Evolutionary conservation across 2,888 invertebrate species (phyloP), one percentile per base, ranked within the genome.

Genomic region (Drosophila cognata): DNA sequence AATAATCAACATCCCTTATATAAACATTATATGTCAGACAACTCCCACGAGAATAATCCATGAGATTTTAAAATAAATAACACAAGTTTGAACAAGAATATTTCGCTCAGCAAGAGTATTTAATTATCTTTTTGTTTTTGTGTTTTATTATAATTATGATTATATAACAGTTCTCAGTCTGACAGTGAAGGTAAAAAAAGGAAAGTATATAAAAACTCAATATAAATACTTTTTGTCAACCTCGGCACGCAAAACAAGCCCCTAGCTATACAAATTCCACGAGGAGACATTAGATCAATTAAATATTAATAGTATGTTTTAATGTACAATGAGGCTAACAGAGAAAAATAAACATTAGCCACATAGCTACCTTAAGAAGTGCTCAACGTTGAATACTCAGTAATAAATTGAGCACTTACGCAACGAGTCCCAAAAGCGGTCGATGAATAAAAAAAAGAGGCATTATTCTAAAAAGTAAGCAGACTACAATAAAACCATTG

Each of bases 301-400:
- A 50, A 66, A 36, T 64, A 67, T 63, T 53, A 53, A 36, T 50
- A n/a, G 25, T 41, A 18, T 46, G 21, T 35, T 16, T 41, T n/a
- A 38, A 51, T 35, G 25, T 25, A 48, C 31, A 61, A 52, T 8
- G 28, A 16, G 0, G 2, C 28, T 50, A 59, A 29, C 41, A 38
- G 11, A 29, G 18, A 58, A 38, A 43, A 13, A 35, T 36, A 18
- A 11, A 41, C 60, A 58, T 67, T 48, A 41, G 4, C 8, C 52
- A 41, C 11, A 7, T n/a, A 28, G n/a, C 48, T 53, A 6, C 36
- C 16, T 60, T 6, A 62, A 33, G 29, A 35, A 56, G 50, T 59
- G 16, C 51, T 33, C 11, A 51, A n/a, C 46, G 38, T 21, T 61
- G 43, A 55, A 38, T 10, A 63, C 46, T 50, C 38, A 59, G 43